A percentile compares a stretch with the other conserved stretches of the same genome.
Conservation (phyloP, 2,113 vertebrate species). For the Ciconia boyciana region DNA sequence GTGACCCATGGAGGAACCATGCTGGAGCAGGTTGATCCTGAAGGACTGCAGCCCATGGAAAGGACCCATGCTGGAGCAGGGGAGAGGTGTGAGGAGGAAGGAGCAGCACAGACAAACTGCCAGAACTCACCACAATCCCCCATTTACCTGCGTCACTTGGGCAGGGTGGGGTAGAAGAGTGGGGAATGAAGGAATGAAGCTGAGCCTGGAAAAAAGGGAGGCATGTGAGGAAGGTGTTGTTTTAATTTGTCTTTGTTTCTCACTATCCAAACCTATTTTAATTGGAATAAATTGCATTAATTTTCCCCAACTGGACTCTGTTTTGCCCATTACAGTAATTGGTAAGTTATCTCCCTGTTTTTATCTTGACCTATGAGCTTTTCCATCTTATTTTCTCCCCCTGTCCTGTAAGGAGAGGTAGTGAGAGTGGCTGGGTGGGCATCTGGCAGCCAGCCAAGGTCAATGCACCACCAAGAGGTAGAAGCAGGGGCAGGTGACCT, state of each 20-base stretch:
- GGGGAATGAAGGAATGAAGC: background rate
- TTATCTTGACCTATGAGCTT: background rate
- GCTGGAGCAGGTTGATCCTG: background rate
- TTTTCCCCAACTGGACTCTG: background rate
- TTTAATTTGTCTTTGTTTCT: background rate
- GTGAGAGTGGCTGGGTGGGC: background rate
- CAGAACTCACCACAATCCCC: background rate
- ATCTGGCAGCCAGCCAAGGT: background rate
- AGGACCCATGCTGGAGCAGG: background rate
- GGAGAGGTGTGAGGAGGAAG: background rate
- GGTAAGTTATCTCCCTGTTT: background rate
- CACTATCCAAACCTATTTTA: background rate
- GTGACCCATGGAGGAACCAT: background rate
- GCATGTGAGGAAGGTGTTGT: background rate
- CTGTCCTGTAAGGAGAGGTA: background rate
- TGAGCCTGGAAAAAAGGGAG: background rate
- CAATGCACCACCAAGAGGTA: background rate
- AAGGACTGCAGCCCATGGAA: background rate
- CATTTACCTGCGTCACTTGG: background rate
- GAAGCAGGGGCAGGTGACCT: background rate
- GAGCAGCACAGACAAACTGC: background rate
- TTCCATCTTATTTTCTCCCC: background rate
- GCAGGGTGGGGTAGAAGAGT: background rate
- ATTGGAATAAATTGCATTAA: background rate
- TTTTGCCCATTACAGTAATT: background rate